A percentile compares a stretch with the other conserved stretches of the same genome.
Evolutionary conservation across 2,113 vertebrate species (phyloP).

Genomic region (western clawed frog (Xenopus tropicalis)): DNA sequence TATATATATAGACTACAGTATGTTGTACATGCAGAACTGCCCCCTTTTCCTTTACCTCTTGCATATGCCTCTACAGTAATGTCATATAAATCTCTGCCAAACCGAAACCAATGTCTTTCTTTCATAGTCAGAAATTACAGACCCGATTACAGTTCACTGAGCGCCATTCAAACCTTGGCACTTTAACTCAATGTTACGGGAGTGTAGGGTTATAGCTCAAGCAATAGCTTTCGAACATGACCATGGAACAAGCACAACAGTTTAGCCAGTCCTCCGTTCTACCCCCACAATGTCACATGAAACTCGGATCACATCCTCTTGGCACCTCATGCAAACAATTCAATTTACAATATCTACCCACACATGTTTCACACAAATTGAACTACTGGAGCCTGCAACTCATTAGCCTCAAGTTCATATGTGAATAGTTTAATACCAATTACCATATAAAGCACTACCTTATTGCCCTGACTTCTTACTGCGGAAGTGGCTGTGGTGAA

Average conservation of each 20-base stretch:
- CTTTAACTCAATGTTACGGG: not conserved
- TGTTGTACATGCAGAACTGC: too few relatives aligned
- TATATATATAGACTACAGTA: too few relatives aligned
- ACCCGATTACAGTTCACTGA: not conserved
- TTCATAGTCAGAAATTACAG: too few relatives aligned
- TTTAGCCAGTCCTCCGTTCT: not conserved
- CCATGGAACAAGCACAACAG: too few relatives aligned
- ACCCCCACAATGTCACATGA: not conserved
- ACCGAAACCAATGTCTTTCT: too few relatives aligned
- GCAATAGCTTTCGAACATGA: too few relatives aligned
- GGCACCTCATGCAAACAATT: not conserved
- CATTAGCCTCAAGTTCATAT: slow-evolving; percentile 33
- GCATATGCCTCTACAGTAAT: too few relatives aligned
- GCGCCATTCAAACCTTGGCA: not conserved
- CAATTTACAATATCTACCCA: slow-evolving; percentile 8
- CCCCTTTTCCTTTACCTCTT: too few relatives aligned
- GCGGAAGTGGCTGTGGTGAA: slow-evolving; percentile 8
- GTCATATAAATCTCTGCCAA: too few relatives aligned
- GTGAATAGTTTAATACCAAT: slow-evolving; percentile 35
- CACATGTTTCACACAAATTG: slow-evolving; percentile 24
- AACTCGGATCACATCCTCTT: not conserved
- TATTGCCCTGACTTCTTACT: slow-evolving; percentile 1
- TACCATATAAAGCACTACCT: slow-evolving; percentile 20
- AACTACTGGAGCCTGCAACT: slow-evolving; percentile 33
- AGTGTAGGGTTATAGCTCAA: too few relatives aligned